phyloP scores from a whole-genome alignment of 2,888 invertebrate genomes.

The Drosophila nr. perissopoda region DNA sequence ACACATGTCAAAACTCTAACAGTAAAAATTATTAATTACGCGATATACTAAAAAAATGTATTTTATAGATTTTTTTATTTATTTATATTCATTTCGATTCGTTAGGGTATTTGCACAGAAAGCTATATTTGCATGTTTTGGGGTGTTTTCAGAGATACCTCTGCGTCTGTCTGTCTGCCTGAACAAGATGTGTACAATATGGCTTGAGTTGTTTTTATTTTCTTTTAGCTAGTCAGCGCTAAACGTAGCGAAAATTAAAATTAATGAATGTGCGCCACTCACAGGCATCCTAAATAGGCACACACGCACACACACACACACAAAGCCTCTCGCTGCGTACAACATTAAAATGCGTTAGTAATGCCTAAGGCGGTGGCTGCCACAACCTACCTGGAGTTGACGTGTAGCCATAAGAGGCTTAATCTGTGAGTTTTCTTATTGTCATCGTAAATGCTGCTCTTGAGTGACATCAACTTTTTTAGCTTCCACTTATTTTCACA shows the following conservation, averaged over 20 bases:
- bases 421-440: constrained; percentile 1
- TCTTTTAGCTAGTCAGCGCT: constrained; percentile 68
- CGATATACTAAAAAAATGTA: not conserved
- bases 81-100: not conserved
- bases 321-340: not conserved
- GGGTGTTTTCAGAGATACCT: not conserved
- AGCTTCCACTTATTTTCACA: not conserved
- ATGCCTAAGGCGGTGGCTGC: not conserved
- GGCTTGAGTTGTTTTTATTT: constrained; percentile 53
- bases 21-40: not conserved
- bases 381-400: not conserved
- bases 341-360: constrained; percentile 1
- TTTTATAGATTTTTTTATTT: not conserved
- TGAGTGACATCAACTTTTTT: constrained; percentile 5
- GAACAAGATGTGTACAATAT: constrained; percentile 66
- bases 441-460: constrained; percentile 4
- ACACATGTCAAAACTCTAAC: not conserved
- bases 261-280: constrained; percentile 73
- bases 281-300: constrained; percentile 58
- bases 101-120: not conserved
- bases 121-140: not conserved
- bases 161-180: constrained; percentile 38
- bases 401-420: constrained; percentile 3
- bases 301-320: constrained; percentile 7
- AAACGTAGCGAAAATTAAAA: constrained; percentile 59